These are phyloP conservation scores for Eulemur macaco DNA, from an alignment of 2,113 vertebrate genomes.

Conservation along the genomic window DNA sequence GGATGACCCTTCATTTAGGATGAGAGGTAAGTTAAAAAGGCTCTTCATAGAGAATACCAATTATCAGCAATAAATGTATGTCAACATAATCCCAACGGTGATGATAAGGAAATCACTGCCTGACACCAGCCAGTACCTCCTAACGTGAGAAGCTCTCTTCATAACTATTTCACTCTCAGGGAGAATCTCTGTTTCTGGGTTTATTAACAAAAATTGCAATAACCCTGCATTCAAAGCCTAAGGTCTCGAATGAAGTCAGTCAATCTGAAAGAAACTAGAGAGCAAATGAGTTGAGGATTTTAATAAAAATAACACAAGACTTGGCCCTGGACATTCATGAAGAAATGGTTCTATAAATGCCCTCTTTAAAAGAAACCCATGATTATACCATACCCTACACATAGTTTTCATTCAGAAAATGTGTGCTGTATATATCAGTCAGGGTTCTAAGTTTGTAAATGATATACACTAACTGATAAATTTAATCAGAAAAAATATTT, in stretches of 20 bases:
- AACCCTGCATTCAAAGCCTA: neutral
- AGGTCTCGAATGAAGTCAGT: neutral
- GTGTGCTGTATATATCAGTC: neutral
- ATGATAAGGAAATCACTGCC: neutral
- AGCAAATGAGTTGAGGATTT: neutral
- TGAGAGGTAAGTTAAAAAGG: constrained; percentile 12
- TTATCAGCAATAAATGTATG: neutral
- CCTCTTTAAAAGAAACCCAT: neutral
- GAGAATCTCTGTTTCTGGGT: neutral
- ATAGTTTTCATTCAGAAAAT: neutral
- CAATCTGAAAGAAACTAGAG: neutral
- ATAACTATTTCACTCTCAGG: neutral
- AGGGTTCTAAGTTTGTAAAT: neutral
- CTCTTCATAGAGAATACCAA: neutral
- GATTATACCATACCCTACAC: neutral
- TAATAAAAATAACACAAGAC: neutral
- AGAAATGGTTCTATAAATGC: neutral
- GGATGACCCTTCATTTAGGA: neutral
- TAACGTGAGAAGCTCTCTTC: neutral
- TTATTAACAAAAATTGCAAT: neutral
- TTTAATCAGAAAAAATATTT: neutral
- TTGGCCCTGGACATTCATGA: neutral
- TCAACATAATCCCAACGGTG: neutral
- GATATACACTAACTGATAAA: neutral
- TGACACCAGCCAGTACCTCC: neutral